phyloP scores from a whole-genome alignment of 2,797 vertebrate genomes.

The Enoplosus armatus region DNA sequence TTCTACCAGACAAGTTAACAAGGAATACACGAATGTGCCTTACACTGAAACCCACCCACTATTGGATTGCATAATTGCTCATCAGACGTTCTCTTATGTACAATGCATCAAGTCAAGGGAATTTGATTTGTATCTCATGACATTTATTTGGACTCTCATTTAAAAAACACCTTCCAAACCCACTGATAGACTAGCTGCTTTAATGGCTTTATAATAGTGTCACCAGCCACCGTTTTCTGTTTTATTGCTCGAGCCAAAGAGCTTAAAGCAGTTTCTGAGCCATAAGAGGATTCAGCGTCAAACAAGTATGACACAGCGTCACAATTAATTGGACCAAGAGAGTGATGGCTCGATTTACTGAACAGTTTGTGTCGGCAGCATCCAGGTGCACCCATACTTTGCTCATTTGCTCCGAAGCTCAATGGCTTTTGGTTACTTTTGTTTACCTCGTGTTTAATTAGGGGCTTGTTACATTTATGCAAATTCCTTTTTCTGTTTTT shows the following conservation, averaged over 20 bases:
- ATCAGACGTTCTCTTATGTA: not conserved
- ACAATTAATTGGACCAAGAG: conserved; percentile 29
- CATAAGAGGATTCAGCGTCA: not conserved
- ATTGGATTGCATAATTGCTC: not conserved
- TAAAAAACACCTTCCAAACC: not conserved
- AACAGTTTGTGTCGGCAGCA: conserved; percentile 19
- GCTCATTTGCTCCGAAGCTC: conserved; percentile 41
- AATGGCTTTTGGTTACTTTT: conserved; percentile 28
- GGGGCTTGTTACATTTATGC: conserved; percentile 46
- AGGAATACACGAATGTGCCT: not conserved
- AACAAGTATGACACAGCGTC: conserved; percentile 18
- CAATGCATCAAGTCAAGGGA: not conserved
- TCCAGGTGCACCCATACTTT: conserved; percentile 36
- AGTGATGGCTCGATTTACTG: conserved; percentile 20
- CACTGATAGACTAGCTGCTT: not conserved
- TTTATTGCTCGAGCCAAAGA: conserved; percentile 17
- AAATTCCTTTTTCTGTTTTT: conserved; percentile 36
- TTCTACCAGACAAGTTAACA: conserved; percentile 13
- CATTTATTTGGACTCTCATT: conserved; percentile 16
- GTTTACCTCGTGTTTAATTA: conserved; percentile 53
- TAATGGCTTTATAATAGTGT: conserved; percentile 22
- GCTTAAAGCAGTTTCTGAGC: conserved; percentile 7
- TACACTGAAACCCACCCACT: not conserved
- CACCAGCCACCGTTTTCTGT: conserved; percentile 8
- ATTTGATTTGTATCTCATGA: not conserved